Percentiles rank a stretch among this genome's conserved stretches.
These are phyloP conservation scores for Phorcus lineatus DNA, from an alignment of 2,888 invertebrate species.

Conservation along the genomic window DNA sequence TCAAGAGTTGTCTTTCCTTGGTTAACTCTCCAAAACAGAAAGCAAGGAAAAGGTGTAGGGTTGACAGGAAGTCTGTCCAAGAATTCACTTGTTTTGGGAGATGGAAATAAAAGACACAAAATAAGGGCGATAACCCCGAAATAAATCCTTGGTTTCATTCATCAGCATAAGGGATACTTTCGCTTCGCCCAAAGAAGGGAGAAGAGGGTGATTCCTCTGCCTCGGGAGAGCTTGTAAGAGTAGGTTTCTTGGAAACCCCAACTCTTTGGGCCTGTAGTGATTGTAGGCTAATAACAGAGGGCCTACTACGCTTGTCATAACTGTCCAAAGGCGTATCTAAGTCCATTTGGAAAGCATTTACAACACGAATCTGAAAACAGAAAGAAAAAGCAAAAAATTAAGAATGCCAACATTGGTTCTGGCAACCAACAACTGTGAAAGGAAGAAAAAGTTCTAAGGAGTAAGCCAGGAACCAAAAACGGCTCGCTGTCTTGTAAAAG, in stretches of 20 bases:
- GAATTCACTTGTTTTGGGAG: background rate
- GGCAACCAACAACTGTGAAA: background rate
- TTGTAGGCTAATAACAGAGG: conserved; percentile 74
- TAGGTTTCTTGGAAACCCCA: conserved; percentile 65
- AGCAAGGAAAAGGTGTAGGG: conserved; percentile 24
- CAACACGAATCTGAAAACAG: conserved; percentile 95
- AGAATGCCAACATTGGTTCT: conserved; percentile 20
- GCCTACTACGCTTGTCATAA: conserved; percentile 75
- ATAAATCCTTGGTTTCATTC: conserved; percentile 47
- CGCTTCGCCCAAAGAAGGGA: conserved; percentile 65
- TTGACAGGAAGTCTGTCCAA: conserved; percentile 13
- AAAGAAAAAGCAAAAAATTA: conserved; percentile 46
- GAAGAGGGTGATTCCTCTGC: conserved; percentile 58
- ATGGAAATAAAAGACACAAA: conserved; percentile 14
- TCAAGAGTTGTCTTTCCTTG: conserved; percentile 24
- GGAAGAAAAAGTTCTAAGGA: conserved; percentile 4
- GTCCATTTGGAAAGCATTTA: conserved; percentile 93
- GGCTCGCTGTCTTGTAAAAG: background rate
- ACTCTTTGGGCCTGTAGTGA: conserved; percentile 62
- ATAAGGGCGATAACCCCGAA: background rate
- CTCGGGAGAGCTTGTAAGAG: conserved; percentile 69
- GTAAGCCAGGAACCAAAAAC: background rate
- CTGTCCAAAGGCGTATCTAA: conserved; percentile 78
- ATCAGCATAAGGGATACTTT: conserved; percentile 72
- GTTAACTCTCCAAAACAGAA: conserved; percentile 20